Percentiles rank a stretch among this genome's conserved stretches.
phyloP scores from a whole-genome alignment of 2,888 invertebrate genomes.

The Athripsodes cinereus region DNA sequence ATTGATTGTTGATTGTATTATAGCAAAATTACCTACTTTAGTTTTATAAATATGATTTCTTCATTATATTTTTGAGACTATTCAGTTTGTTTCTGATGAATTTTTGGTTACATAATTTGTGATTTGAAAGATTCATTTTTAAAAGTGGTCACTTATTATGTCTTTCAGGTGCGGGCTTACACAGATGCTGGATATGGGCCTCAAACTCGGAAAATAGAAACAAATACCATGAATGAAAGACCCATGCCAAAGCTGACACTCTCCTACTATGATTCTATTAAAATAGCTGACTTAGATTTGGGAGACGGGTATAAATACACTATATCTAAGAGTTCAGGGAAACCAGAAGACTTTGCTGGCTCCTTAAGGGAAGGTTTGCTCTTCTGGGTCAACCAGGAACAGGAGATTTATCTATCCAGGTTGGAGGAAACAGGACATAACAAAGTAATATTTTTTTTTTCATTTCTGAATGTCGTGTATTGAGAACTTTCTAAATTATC shows the following conservation, averaged over 20 bases:
- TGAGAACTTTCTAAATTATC: too few species aligned
- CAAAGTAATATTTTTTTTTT: constrained; percentile 34
- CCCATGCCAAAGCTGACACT: constrained; percentile 76
- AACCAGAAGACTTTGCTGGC: constrained; percentile 63
- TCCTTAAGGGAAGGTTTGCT: constrained; percentile 66
- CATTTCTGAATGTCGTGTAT: neutral
- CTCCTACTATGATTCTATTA: constrained; percentile 66
- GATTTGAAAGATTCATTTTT: too few species aligned
- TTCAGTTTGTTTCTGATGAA: neutral
- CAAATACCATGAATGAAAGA: constrained; percentile 63
- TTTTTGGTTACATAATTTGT: too few species aligned
- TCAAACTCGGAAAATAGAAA: constrained; percentile 57
- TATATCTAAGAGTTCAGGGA: constrained; percentile 57
- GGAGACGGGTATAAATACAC: constrained; percentile 49
- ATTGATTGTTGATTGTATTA: too few species aligned
- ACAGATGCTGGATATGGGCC: constrained; percentile 73
- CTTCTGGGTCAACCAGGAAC: constrained; percentile 77
- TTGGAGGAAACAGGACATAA: constrained; percentile 49
- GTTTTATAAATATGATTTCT: too few species aligned
- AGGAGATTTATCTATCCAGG: constrained; percentile 60
- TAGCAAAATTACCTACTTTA: too few species aligned
- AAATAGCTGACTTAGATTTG: constrained; percentile 70
- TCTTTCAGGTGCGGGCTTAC: constrained; percentile 76
- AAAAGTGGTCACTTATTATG: constrained; percentile 27
- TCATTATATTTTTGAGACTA: neutral